Conservation (phyloP, 2,797 vertebrate genomes). For the Macropodus opercularis region DNA sequence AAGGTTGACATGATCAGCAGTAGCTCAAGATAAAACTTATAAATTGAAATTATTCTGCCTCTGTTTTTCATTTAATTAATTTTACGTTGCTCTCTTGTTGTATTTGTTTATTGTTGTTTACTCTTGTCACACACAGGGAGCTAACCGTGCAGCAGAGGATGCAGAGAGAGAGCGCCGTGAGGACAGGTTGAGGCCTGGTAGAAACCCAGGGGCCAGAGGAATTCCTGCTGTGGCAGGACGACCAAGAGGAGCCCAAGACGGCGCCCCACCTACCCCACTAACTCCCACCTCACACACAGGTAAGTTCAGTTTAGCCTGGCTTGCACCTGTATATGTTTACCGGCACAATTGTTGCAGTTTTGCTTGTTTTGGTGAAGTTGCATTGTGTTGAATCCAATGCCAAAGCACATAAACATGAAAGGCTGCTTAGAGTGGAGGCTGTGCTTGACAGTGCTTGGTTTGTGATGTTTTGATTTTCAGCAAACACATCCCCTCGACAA, state of each 20-base stretch:
- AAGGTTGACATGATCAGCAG: background rate
- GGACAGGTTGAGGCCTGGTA: constrained; percentile 89
- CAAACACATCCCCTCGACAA: constrained; percentile 91
- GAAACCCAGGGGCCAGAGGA: constrained; percentile 88
- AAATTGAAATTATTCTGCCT: too few species aligned
- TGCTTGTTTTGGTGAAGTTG: background rate
- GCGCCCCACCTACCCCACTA: constrained; percentile 87
- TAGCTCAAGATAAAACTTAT: background rate
- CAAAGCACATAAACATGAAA: background rate
- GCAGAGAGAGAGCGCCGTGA: constrained; percentile 91
- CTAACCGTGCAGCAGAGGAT: constrained; percentile 91
- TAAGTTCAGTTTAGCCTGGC: constrained; percentile 6
- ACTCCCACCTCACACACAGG: constrained; percentile 93
- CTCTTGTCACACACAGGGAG: constrained; percentile 79
- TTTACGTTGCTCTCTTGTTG: background rate
- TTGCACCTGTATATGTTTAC: background rate
- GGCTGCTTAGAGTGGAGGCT: background rate
- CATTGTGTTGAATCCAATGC: background rate
- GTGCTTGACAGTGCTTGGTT: background rate
- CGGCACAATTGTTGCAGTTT: background rate
- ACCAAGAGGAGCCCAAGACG: constrained; percentile 88
- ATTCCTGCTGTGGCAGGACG: constrained; percentile 90
- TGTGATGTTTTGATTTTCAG: constrained; percentile 63
- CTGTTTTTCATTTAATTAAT: background rate
- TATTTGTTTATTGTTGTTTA: background rate